Evolutionary conservation across 2,113 vertebrate species (phyloP).

Genomic region (Silurus glanis): DNA sequence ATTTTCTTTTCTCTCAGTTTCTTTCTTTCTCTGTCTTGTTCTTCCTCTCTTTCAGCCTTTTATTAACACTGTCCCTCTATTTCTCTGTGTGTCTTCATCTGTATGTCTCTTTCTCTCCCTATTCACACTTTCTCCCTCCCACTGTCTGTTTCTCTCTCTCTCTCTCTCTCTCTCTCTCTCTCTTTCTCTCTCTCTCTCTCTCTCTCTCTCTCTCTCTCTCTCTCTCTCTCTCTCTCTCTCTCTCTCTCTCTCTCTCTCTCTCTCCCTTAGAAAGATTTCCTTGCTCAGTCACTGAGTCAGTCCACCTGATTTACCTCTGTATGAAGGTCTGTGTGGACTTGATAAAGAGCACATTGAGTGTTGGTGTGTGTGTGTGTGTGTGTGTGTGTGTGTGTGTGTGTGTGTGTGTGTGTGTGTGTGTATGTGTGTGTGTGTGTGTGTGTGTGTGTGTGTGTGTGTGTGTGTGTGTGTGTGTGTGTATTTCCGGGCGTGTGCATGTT

Average conservation of each 20-base stretch:
- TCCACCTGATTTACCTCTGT: conserved; percentile 6
- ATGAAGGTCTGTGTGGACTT: conserved; percentile 2
- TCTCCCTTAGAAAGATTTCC: not conserved
- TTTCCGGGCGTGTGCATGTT: not conserved
- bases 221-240: conserved; percentile 3
- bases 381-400: not conserved
- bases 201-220: not conserved
- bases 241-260: not conserved
- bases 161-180: not conserved
- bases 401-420: not conserved
- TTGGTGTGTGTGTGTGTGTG: not conserved
- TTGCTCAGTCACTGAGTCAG: conserved; percentile 12
- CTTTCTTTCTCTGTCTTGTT: too few species aligned
- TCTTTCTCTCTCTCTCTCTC: too few species aligned
- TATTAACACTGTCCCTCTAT: not conserved
- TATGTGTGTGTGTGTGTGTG: too few species aligned
- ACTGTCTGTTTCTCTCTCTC: not conserved
- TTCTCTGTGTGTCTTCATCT: not conserved
- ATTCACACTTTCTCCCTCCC: not conserved
- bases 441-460: too few species aligned
- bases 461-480: conserved; percentile 9
- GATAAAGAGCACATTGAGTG: not conserved
- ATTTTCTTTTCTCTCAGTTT: too few species aligned
- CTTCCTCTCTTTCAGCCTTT: too few species aligned
- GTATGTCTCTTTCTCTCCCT: not conserved